Base-by-base conservation (phyloP, 2,113 vertebrate species). In the Tachysurus fulvidraco region DNA sequence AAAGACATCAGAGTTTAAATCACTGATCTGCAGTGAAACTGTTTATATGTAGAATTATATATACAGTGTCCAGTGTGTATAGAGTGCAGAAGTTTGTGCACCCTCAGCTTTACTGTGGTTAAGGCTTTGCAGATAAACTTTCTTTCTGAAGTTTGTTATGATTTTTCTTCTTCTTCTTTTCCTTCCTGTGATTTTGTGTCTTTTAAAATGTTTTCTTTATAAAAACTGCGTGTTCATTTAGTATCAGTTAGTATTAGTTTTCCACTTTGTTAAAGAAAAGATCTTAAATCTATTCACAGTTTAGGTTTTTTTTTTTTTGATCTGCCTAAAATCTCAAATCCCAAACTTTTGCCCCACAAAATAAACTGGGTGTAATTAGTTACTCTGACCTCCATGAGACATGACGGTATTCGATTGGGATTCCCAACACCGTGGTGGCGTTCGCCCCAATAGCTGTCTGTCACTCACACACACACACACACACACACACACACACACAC, bases 371-470 rank as follows among this genome's bases (percentile, higher is more conserved):
- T 52, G 74, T 17, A 1, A 4, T 14, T 1, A 3, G 69, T 23
- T 23, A 14, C 30, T 4, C 6, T 88, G 83, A 96, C 96, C 96
- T 96, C 94, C 94, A 96, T 5, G 95, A 96, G 77, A 96, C 91
- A 0, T 95, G 93, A 1, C 95, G 93, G 85, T 93, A 96, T 89
- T 96, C 95, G 57, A 94, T 93, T 3, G 95, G 94, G 54, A 96
- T 92, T 55, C 93, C 94, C 2, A 95, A 92, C 87, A 96, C 91
- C 14, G 91, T 94, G 73, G 94, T 94, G 59, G 96, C 95, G 71
- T 96, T 96, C 21, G 95, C 95, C 5, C 94, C 95, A 52, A 95
- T 93, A 13, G 90, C 95, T 0, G 95, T 94, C 95, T 96, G 88
- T 52, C 90, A 89, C 46, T 46, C 52, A 85, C 5, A 85, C 30